These are phyloP conservation scores for Trissolcus japonicus DNA, from an alignment of 2,888 invertebrate genomes.

Conservation along the genomic window DNA sequence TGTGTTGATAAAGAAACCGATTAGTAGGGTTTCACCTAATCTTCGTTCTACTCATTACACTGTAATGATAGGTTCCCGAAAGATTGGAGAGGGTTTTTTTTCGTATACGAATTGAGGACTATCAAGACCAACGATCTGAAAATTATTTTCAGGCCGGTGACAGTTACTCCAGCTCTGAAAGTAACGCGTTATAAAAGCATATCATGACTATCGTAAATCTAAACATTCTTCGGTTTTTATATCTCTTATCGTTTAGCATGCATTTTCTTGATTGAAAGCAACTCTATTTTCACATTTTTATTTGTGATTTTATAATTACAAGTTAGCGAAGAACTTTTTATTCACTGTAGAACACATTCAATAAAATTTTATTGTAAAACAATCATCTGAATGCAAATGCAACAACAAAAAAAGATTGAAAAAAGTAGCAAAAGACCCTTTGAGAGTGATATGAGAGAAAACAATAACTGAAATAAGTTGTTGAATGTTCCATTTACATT, in stretches of 20 bases:
- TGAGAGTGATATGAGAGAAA: neutral
- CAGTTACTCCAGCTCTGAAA: too few species aligned
- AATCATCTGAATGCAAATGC: neutral
- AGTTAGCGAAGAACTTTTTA: too few species aligned
- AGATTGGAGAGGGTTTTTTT: constrained; percentile 16
- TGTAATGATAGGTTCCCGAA: constrained; percentile 38
- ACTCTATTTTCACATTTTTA: too few species aligned
- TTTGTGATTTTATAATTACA: too few species aligned
- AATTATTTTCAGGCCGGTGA: constrained; percentile 7
- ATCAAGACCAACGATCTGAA: constrained; percentile 16
- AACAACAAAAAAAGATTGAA: neutral
- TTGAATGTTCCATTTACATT: constrained; percentile 3
- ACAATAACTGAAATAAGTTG: neutral
- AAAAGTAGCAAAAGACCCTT: neutral
- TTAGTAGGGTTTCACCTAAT: constrained; percentile 40
- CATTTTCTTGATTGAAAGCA: too few species aligned
- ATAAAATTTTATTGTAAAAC: neutral
- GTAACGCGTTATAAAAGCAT: too few species aligned
- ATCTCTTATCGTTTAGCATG: too few species aligned
- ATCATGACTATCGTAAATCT: too few species aligned
- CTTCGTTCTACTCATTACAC: constrained; percentile 30
- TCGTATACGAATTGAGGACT: constrained; percentile 27
- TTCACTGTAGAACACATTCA: too few species aligned
- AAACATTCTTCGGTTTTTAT: too few species aligned
- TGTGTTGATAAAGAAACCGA: constrained; percentile 36